Evolutionary conservation across 2,888 invertebrate genomes (phyloP).

Genomic region (Macrophya alboannulata): DNA sequence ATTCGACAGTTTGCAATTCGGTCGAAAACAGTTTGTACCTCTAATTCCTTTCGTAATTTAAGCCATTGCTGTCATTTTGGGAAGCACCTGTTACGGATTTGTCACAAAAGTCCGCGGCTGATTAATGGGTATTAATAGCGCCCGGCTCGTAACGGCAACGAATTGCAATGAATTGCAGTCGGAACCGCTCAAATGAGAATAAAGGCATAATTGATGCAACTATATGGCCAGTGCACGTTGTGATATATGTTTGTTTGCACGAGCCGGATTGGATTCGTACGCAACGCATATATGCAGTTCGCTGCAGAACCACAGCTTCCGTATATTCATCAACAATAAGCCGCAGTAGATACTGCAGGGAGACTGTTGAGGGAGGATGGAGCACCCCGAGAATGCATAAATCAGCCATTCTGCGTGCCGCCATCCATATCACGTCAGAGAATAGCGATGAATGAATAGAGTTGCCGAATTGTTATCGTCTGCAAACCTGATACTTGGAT

Average conservation of each 20-base stretch:
- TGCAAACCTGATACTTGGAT: slow-evolving; percentile 59
- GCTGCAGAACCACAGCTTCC: slow-evolving; percentile 54
- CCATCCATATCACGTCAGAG: slow-evolving; percentile 73
- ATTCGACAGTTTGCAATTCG: slow-evolving; percentile 15
- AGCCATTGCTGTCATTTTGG: slow-evolving; percentile 23
- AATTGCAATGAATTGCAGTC: slow-evolving; percentile 68
- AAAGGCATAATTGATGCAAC: slow-evolving; percentile 67
- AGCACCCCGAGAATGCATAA: slow-evolving; percentile 71
- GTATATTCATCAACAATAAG: slow-evolving; percentile 71
- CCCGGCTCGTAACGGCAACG: slow-evolving; percentile 67
- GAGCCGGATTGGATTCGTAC: slow-evolving; percentile 41
- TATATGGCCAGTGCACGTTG: slow-evolving; percentile 34
- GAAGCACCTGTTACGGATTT: slow-evolving; percentile 48
- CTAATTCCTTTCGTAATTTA: slow-evolving; percentile 10
- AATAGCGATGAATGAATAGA: slow-evolving; percentile 74
- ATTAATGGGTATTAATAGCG: slow-evolving; percentile 75
- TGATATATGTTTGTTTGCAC: slow-evolving; percentile 53
- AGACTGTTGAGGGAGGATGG: slow-evolving; percentile 60
- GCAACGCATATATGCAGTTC: slow-evolving; percentile 40
- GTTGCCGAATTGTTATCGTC: slow-evolving; percentile 72
- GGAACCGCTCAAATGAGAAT: slow-evolving; percentile 64
- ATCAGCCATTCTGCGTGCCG: slow-evolving; percentile 73
- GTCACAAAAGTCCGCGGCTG: slow-evolving; percentile 61
- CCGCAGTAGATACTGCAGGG: slow-evolving; percentile 61
- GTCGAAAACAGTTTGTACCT: slow-evolving; percentile 19